Percentiles rank a stretch among this genome's conserved stretches.
Conservation (phyloP, 2,888 invertebrate genomes). For the Limnephilus auricula region DNA sequence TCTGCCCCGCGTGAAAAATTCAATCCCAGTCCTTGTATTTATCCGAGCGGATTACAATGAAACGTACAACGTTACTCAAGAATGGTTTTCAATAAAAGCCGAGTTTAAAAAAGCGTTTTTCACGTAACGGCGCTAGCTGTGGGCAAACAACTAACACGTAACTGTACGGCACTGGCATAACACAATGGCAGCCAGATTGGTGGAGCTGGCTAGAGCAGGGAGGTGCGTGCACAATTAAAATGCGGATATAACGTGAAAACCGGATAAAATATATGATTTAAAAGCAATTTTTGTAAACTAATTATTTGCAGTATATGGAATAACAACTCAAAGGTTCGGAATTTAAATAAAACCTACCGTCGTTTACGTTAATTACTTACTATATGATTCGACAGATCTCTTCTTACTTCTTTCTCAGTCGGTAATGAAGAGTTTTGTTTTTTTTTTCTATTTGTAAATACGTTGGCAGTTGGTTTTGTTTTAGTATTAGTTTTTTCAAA, state of each 20-base stretch:
- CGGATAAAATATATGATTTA: no score
- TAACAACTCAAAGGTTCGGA: no score
- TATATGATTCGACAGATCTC: no score
- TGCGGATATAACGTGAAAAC: neutral
- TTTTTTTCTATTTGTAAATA: no score
- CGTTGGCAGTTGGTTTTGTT: no score
- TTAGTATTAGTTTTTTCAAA: no score
- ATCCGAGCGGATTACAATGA: constrained; percentile 7
- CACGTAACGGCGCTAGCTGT: neutral
- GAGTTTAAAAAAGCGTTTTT: constrained; percentile 32
- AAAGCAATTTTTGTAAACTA: no score
- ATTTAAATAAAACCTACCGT: no score
- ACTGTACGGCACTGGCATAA: neutral
- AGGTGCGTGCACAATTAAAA: neutral
- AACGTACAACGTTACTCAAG: neutral
- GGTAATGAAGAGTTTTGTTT: no score
- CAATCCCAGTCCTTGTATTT: neutral
- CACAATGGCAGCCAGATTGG: constrained; percentile 6
- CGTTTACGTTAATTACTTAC: no score
- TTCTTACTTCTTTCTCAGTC: no score
- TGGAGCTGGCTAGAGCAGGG: neutral
- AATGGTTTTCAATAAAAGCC: constrained; percentile 31
- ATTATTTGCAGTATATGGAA: no score
- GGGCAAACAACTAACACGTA: neutral
- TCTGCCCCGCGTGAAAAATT: neutral